Percentiles rank a stretch among this genome's conserved stretches.
Conservation (phyloP, 2,113 vertebrate species). For the Corydoras maculifer region DNA sequence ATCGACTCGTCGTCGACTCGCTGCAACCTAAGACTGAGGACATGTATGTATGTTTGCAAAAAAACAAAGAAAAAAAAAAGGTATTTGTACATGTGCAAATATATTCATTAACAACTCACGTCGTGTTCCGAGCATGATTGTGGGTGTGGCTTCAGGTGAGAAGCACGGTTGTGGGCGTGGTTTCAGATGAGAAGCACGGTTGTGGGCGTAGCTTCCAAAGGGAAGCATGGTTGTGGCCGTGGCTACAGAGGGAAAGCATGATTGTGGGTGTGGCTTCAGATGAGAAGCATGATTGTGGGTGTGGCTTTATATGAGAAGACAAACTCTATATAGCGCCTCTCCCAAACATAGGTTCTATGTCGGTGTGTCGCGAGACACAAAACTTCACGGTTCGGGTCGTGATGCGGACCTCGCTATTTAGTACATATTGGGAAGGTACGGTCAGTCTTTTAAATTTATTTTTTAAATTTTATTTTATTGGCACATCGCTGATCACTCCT, state of each 20-base stretch:
- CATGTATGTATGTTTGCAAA: slow-evolving; percentile 26
- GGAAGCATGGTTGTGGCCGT: not conserved
- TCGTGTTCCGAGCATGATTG: slow-evolving; percentile 13
- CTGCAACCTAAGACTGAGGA: slow-evolving; percentile 30
- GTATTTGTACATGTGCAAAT: slow-evolving; percentile 35
- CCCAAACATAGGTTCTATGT: too few relatives aligned
- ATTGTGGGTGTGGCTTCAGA: slow-evolving; percentile 18
- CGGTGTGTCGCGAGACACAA: too few relatives aligned
- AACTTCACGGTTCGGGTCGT: too few relatives aligned
- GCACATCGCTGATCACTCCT: too few relatives aligned
- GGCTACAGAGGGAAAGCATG: not conserved
- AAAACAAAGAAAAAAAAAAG: slow-evolving; percentile 3
- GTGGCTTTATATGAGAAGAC: not conserved
- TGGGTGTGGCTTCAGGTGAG: not conserved
- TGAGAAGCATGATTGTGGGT: too few relatives aligned
- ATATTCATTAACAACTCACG: slow-evolving; percentile 28
- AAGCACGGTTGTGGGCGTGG: not conserved
- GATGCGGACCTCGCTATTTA: too few relatives aligned
- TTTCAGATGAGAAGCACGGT: too few relatives aligned
- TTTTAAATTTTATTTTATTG: too few relatives aligned
- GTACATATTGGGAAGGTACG: too few relatives aligned
- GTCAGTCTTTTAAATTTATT: too few relatives aligned
- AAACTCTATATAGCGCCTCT: too few relatives aligned
- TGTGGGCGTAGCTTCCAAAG: too few relatives aligned
- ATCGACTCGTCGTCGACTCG: slow-evolving; percentile 14